Evolutionary conservation across 1,140 invertebrate genomes (phyloP), one percentile per base, ranked within the genome.

Genomic region (Rhopalosiphum padi): DNA sequence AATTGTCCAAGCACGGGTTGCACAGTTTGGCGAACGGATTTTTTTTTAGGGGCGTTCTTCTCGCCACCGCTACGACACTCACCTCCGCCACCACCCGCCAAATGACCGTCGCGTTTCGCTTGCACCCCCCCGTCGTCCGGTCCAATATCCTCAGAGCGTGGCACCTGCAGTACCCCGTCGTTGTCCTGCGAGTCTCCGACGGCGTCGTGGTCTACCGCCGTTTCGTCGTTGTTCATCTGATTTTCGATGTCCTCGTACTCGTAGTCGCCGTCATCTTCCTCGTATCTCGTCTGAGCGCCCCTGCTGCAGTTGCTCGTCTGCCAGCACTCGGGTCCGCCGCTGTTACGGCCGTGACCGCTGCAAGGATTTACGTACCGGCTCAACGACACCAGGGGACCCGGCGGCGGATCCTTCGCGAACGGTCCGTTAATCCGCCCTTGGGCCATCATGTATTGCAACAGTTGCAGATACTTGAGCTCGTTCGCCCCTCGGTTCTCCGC

Each of bases 361-460:
- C 90, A 91, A 11, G n/a, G 90, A 35, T 85, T 85, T 8, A 92
- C 2, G 46, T 92, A 92, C 35, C 35, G 8, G 3, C 46, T 85
- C 2, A 92, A 37, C 30, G 91, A 82, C 8, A 55, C 22, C 35
- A 92, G 35, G 3, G 30, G 43, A 9, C 91, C 91, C 5, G n/a
- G n/a, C 2, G 91, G 77, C 1, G 91, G 91, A 9, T 22, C 22
- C 11, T n/a, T 46, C 8, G 53, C 46, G 23, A 92, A 92, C 1
- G 91, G 91, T 7, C 7, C n/a, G 21, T 82, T 48, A 30, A 92
- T 53, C 22, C 91, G n/a, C 8, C 41, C 51, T 8, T 85, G 37
- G 23, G 21, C n/a, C 46, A 92, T 53, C 91, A 92, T 92, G 46
- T 85, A 51, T 22, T 92, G 68, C n/a, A 92, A 85, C 15, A 92